These are phyloP conservation scores for Glaucopsyche alexis DNA, from an alignment of 2,888 invertebrate genomes.

Conservation along the genomic window DNA sequence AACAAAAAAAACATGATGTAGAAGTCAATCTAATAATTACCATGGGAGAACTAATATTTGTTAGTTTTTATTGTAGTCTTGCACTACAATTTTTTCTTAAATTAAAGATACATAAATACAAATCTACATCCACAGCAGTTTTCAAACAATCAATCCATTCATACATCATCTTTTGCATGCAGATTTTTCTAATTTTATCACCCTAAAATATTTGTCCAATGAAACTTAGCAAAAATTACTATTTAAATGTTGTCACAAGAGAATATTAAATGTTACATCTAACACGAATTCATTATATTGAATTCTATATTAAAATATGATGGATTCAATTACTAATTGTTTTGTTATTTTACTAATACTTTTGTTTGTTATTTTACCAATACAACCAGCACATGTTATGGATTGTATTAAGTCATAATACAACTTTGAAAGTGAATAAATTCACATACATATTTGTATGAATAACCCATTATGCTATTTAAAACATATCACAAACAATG, in stretches of 20 bases:
- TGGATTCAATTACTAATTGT: background rate
- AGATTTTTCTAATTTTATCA: conserved; percentile 6
- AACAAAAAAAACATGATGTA: background rate
- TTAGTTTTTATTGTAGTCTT: conserved; percentile 12
- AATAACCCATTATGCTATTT: background rate
- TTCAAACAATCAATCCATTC: background rate
- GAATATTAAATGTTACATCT: background rate
- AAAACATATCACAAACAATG: background rate
- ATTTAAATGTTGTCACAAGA: background rate
- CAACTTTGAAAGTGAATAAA: background rate
- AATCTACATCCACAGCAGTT: background rate
- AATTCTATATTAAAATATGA: background rate
- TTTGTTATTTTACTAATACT: background rate
- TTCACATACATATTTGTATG: background rate
- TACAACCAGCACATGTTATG: conserved; percentile 14
- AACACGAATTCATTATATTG: background rate
- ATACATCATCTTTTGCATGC: conserved; percentile 23
- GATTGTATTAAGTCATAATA: conserved; percentile 13
- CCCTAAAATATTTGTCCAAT: background rate
- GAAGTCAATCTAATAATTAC: background rate
- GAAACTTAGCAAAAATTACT: background rate
- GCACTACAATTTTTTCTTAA: conserved; percentile 15
- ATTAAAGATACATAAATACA: conserved; percentile 21
- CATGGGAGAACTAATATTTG: background rate
- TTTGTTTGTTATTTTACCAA: background rate